Base-by-base conservation (phyloP, 2,797 vertebrate species). In the Octomys mimax region DNA sequence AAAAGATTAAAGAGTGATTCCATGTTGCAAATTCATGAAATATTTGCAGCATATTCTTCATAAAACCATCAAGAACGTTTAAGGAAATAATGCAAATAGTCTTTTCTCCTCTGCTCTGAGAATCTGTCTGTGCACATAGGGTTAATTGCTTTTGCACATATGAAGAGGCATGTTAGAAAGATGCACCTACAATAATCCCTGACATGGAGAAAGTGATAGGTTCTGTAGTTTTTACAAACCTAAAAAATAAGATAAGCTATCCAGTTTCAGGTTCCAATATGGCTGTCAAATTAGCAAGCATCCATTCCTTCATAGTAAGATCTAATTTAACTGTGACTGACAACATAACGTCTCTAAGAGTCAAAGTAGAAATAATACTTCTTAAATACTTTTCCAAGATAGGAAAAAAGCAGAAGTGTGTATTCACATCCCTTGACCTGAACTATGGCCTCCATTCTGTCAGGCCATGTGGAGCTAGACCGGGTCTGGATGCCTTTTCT, bases 401-500 rank as follows among this genome's bases (percentile, higher is more conserved):
- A 19, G 9, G 52, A 19, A 28, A 11, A 6, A 6, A 31, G 16
- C 7, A 7, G 2, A 33, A 14, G 14, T 2, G 18, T 2, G 1
- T 9, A 8, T 33, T 31, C 12, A 31, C 7, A 13, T 16, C 52
- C 9, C 33, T 21, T 5, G 6, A 2, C 0, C 49, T 19, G 8
- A 11, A 12, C 13, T 26, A 7, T 0, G 12, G 19, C 0, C 22
- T 2, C 16, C 16, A 1, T 26, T 14, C 18, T 2, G 54, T 39
- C 2, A 10, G 21, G 52, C 12, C 2, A 0, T 3, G 31, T 6
- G 18, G 28, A 0, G 0, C 18, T 22, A 18, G 0, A 4, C 0
- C 9, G 54, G 7, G 1, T 4, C 46, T 39, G 21, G n/a, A 14
- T 36, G 0, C 4, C 42, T 21, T 31, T 6, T 13, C 77, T 61